These are phyloP conservation scores for Eilema caniola DNA, from an alignment of 2,888 invertebrate species.

Conservation along the genomic window DNA sequence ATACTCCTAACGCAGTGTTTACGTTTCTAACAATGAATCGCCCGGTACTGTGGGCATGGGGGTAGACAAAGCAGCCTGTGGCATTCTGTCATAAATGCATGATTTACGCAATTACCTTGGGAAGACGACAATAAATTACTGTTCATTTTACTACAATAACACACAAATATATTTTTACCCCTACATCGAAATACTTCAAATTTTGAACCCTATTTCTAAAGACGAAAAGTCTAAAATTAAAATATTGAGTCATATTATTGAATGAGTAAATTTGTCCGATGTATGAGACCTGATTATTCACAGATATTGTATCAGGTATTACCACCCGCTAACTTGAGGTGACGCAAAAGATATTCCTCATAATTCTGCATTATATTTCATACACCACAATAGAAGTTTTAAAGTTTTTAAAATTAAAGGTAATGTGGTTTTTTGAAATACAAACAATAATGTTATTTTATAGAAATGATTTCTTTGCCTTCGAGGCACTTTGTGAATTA, in stretches of 20 bases:
- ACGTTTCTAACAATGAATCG: constrained; percentile 68
- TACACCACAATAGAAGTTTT: constrained; percentile 50
- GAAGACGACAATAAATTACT: constrained; percentile 84
- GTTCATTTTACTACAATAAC: constrained; percentile 75
- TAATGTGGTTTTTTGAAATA: constrained; percentile 42
- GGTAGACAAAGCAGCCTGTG: constrained; percentile 75
- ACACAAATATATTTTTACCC: constrained; percentile 52
- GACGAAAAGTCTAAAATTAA: constrained; percentile 25
- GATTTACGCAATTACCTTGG: constrained; percentile 85
- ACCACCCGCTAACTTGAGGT: constrained; percentile 83
- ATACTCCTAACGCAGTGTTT: constrained; percentile 70
- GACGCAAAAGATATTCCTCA: constrained; percentile 70
- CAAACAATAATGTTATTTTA: constrained; percentile 31
- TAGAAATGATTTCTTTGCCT: not conserved
- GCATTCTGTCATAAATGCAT: constrained; percentile 84
- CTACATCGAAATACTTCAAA: constrained; percentile 27
- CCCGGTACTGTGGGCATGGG: constrained; percentile 58
- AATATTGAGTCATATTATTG: constrained; percentile 18
- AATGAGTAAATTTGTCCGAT: constrained; percentile 52
- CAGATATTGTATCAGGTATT: constrained; percentile 79
- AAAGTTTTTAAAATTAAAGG: constrained; percentile 46
- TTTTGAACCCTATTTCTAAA: constrained; percentile 53
- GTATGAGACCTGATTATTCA: constrained; percentile 77
- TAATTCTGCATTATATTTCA: constrained; percentile 58
- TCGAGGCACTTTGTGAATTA: constrained; percentile 11